These are phyloP conservation scores for Psittacula derbiana DNA, from an alignment of 2,797 vertebrate genomes.

Conservation along the genomic window DNA sequence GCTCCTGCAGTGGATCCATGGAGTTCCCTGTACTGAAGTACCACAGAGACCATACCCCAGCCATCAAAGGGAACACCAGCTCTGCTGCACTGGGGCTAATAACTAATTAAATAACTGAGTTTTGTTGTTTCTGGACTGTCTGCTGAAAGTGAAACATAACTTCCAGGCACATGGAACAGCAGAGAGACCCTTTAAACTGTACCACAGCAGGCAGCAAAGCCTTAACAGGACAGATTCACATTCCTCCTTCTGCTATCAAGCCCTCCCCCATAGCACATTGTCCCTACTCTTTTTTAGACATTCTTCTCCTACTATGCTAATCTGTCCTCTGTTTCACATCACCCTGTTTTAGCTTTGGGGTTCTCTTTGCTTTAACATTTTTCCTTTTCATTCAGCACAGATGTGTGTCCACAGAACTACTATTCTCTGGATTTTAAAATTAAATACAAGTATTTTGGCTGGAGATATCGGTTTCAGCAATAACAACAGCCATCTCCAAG, in stretches of 20 bases:
- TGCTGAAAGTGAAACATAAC: not conserved
- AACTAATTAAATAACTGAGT: not conserved
- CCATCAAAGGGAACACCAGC: not conserved
- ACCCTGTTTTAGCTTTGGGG: not conserved
- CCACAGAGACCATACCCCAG: not conserved
- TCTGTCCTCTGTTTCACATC: not conserved
- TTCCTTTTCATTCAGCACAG: not conserved
- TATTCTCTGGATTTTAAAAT: not conserved
- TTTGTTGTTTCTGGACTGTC: not conserved
- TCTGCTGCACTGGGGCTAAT: not conserved
- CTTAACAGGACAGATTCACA: not conserved
- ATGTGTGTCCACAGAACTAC: not conserved
- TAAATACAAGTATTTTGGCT: not conserved
- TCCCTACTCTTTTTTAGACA: not conserved
- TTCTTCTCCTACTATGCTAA: not conserved
- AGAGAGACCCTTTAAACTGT: not conserved
- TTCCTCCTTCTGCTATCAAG: not conserved
- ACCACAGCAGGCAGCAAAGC: not conserved
- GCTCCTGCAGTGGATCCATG: not conserved
- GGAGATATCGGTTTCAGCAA: not conserved
- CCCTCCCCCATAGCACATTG: not conserved
- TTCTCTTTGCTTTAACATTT: not conserved
- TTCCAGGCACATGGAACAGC: not conserved
- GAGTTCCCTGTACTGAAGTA: not conserved
- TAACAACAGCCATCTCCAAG: not conserved